phyloP scores from a whole-genome alignment of 2,113 vertebrate species.

The Ursus arctos region DNA sequence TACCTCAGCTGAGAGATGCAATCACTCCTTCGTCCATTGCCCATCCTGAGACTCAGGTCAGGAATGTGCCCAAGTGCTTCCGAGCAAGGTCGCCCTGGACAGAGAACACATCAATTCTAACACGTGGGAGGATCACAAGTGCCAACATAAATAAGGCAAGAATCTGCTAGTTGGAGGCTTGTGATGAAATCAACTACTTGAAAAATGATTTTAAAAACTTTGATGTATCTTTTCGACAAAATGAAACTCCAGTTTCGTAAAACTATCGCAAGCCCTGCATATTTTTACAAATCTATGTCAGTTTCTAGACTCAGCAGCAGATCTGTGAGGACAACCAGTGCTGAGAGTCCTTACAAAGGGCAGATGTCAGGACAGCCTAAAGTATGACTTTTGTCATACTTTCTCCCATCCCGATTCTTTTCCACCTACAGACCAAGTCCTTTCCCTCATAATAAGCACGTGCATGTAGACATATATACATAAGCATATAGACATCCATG shows the following conservation, averaged over 20 bases:
- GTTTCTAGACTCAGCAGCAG: background rate
- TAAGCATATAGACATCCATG: background rate
- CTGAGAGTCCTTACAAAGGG: background rate
- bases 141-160: background rate
- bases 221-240: background rate
- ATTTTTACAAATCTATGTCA: background rate
- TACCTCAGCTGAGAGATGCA: background rate
- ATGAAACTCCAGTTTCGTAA: background rate
- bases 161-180: background rate
- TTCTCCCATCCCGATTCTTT: background rate
- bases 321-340: background rate
- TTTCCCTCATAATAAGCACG: background rate
- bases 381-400: background rate
- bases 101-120: rapidly evolving
- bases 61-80: background rate
- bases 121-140: background rate
- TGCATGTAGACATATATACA: background rate
- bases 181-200: background rate
- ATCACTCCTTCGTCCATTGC: background rate
- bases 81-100: background rate
- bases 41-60: background rate
- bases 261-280: background rate
- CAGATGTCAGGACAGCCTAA: background rate
- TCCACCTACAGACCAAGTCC: background rate
- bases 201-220: background rate